phyloP scores from a whole-genome alignment of 2,888 invertebrate genomes.

The Leptinotarsa tumamoca region DNA sequence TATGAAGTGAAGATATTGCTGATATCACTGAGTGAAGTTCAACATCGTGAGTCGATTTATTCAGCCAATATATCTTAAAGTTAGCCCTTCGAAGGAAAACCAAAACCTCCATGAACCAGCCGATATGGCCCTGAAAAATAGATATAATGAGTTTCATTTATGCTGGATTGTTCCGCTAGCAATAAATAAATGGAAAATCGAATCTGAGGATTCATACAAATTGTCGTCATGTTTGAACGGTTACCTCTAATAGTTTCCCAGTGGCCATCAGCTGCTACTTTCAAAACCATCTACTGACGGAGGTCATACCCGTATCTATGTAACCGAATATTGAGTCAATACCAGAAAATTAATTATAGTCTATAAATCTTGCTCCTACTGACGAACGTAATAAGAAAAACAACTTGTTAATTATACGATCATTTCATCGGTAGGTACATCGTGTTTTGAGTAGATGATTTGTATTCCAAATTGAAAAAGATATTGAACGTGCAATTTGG shows the following conservation, averaged over 20 bases:
- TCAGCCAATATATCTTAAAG: too few relatives aligned
- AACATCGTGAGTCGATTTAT: too few relatives aligned
- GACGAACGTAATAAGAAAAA: background rate
- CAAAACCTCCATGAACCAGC: too few relatives aligned
- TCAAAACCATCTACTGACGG: background rate
- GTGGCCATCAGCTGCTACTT: background rate
- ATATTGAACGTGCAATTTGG: background rate
- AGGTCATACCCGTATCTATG: background rate
- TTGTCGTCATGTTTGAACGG: background rate
- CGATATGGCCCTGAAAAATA: too few relatives aligned
- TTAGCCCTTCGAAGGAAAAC: too few relatives aligned
- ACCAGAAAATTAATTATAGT: background rate
- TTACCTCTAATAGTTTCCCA: background rate
- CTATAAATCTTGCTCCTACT: background rate
- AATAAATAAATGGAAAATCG: too few relatives aligned
- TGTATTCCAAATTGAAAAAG: slow-evolving; percentile 1
- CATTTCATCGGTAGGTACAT: background rate
- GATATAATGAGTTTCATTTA: too few relatives aligned
- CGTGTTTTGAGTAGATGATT: background rate
- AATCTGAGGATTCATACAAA: too few relatives aligned
- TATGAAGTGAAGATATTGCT: too few relatives aligned
- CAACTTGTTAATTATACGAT: background rate
- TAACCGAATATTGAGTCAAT: background rate
- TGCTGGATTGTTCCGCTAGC: too few relatives aligned
- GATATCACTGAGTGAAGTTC: too few relatives aligned